A percentile compares a stretch with the other conserved stretches of the same genome.
Conservation (phyloP, 2,888 invertebrate species). For the Liopterus haemorrhoidalis region DNA sequence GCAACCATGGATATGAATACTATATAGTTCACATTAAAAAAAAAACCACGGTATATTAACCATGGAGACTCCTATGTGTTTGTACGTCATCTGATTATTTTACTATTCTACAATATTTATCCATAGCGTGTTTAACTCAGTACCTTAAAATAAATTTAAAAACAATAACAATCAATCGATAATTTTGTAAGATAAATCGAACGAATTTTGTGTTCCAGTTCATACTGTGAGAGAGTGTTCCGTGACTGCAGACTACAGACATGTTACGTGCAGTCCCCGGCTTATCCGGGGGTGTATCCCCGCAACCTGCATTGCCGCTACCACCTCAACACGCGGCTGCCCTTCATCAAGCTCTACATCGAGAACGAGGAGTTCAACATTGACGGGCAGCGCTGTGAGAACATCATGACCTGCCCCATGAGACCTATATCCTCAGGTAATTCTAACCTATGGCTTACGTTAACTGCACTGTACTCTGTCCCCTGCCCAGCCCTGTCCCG, state of each 20-base stretch:
- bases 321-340: conserved; percentile 78
- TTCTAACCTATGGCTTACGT: conserved; percentile 28
- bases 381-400: conserved; percentile 88
- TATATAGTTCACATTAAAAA: too few relatives aligned
- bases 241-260: conserved; percentile 83
- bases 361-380: conserved; percentile 92
- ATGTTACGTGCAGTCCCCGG: conserved; percentile 90
- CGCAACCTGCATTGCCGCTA: conserved; percentile 87
- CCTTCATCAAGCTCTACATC: conserved; percentile 85
- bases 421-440: conserved; percentile 78
- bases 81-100: too few relatives aligned
- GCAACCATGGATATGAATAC: too few relatives aligned
- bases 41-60: too few relatives aligned
- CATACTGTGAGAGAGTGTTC: conserved; percentile 83
- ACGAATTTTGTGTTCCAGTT: conserved; percentile 49
- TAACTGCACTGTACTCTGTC: too few relatives aligned
- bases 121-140: too few relatives aligned
- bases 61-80: too few relatives aligned
- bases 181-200: too few relatives aligned
- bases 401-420: conserved; percentile 93
- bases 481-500: too few relatives aligned
- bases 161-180: not conserved
- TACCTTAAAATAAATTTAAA: not conserved
- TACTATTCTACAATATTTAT: too few relatives aligned
- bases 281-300: conserved; percentile 88